phyloP scores from a whole-genome alignment of 1,140 invertebrate species.

The Rhopalosiphum maidis region DNA sequence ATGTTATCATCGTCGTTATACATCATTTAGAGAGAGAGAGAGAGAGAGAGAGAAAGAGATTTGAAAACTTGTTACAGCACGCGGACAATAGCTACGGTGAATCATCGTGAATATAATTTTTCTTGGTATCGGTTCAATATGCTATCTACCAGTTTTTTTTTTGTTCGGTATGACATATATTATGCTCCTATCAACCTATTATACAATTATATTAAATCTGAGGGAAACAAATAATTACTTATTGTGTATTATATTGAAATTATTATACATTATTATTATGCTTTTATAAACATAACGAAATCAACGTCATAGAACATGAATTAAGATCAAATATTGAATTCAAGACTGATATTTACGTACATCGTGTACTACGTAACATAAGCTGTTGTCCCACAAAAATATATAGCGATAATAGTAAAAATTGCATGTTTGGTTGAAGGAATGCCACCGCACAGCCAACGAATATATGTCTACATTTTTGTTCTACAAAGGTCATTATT shows the following conservation, averaged over 20 bases:
- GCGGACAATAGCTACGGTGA: not conserved
- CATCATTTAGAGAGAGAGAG: not conserved
- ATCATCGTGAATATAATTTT: not conserved
- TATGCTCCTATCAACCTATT: not conserved
- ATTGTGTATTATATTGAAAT: not conserved
- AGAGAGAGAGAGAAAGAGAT: not conserved
- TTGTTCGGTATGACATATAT: not conserved
- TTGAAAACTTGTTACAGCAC: not conserved
- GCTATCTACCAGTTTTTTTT: not conserved
- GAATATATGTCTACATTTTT: not conserved
- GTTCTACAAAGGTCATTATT: not conserved
- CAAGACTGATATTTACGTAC: not conserved
- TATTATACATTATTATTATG: not conserved
- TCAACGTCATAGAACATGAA: not conserved
- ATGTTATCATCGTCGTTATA: not conserved
- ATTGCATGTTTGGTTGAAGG: not conserved
- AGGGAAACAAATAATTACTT: constrained; percentile 2
- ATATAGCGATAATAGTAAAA: too few relatives aligned
- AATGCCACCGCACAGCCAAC: not conserved
- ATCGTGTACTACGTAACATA: not conserved
- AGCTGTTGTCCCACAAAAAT: not conserved
- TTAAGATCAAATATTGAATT: not conserved
- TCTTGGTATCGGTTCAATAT: not conserved
- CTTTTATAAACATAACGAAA: not conserved
- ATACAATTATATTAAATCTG: constrained; percentile 2